A percentile compares a stretch with the other conserved stretches of the same genome.
These are phyloP conservation scores for Oscheius sp. DNA, from an alignment of 2,888 invertebrate genomes.

Conservation along the genomic window DNA sequence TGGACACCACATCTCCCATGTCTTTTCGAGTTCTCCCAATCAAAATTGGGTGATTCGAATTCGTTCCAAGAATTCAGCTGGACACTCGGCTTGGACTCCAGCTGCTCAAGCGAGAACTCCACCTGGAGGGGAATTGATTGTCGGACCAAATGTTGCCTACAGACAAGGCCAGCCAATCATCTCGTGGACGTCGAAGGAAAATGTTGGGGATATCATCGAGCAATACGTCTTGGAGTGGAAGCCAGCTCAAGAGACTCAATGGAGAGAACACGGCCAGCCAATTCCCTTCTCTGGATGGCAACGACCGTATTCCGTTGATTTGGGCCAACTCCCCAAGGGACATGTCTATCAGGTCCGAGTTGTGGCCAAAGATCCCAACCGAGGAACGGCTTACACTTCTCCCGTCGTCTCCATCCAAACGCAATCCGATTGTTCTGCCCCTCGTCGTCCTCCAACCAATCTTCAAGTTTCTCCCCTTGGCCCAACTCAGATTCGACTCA, in stretches of 20 bases:
- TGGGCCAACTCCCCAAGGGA: slow-evolving; percentile 66
- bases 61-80: slow-evolving; percentile 66
- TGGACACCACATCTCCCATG: slow-evolving; percentile 63
- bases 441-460: slow-evolving; percentile 60
- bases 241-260: slow-evolving; percentile 54
- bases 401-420: slow-evolving; percentile 63
- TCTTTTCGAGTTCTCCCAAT: slow-evolving; percentile 66
- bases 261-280: slow-evolving; percentile 63
- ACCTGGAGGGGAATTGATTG: slow-evolving; percentile 65
- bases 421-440: slow-evolving; percentile 58
- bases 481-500: slow-evolving; percentile 68
- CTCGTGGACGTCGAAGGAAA: slow-evolving; percentile 64
- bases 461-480: slow-evolving; percentile 64
- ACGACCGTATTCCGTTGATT: slow-evolving; percentile 66
- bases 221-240: slow-evolving; percentile 67
- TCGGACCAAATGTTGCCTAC: slow-evolving; percentile 65
- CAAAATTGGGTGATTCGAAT: slow-evolving; percentile 65
- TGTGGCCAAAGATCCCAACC: slow-evolving; percentile 59
- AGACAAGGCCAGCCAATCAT: slow-evolving; percentile 63
- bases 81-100: slow-evolving; percentile 66
- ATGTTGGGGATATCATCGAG: slow-evolving; percentile 64
- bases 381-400: slow-evolving; percentile 64
- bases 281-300: slow-evolving; percentile 67
- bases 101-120: slow-evolving; percentile 58
- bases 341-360: slow-evolving; percentile 60